These are phyloP conservation scores for Ceratosolen solmsi DNA, from an alignment of 1,140 invertebrate species.

Conservation along the genomic window DNA sequence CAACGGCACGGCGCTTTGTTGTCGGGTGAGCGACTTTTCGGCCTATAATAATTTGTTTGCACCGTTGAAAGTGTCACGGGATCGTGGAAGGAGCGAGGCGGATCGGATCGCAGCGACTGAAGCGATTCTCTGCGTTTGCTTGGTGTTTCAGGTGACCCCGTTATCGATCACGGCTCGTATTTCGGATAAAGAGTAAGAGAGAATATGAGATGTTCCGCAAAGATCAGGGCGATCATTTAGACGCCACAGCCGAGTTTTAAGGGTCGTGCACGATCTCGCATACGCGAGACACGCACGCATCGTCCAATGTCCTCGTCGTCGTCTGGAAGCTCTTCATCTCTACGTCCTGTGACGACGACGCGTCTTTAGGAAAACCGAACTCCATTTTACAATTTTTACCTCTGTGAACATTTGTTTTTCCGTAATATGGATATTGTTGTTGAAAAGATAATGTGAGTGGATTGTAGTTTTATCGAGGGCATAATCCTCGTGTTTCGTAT, in stretches of 20 bases:
- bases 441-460: slow-evolving; percentile 44
- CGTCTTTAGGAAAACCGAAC: slow-evolving; percentile 31
- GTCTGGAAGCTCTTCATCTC: slow-evolving; percentile 7
- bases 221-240: background rate
- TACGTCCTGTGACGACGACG: background rate
- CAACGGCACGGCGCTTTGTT: slow-evolving; percentile 2
- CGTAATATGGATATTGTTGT: slow-evolving; percentile 45
- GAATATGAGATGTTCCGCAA: background rate
- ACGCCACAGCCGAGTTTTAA: background rate
- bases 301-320: background rate
- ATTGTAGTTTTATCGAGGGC: slow-evolving; percentile 39
- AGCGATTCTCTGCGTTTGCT: background rate
- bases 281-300: background rate
- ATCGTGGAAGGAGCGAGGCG: background rate
- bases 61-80: background rate
- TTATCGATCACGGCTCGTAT: background rate
- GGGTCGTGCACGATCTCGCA: background rate
- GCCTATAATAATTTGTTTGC: background rate
- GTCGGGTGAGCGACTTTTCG: slow-evolving; percentile 38
- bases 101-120: background rate
- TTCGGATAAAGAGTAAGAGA: too few species aligned
- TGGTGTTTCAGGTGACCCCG: slow-evolving; percentile 37
- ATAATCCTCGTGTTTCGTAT: slow-evolving; percentile 9
- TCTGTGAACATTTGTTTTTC: slow-evolving; percentile 45
- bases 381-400: slow-evolving; percentile 28